These are phyloP conservation scores for Drosophila tani DNA, from an alignment of 1,140 invertebrate genomes.

Conservation along the genomic window DNA sequence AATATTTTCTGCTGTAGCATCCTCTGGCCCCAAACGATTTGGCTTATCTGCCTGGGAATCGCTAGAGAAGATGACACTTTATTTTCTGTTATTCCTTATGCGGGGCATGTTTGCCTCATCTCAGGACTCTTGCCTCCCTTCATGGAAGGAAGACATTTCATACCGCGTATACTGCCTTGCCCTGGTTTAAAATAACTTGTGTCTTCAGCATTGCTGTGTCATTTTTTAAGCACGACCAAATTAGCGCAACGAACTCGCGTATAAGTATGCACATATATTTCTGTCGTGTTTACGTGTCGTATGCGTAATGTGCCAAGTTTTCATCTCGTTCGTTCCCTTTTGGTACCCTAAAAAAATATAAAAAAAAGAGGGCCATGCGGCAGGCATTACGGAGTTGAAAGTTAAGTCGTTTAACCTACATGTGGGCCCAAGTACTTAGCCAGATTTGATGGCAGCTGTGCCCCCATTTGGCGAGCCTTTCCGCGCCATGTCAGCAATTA, in stretches of 20 bases:
- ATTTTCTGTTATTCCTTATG: slow-evolving; percentile 50
- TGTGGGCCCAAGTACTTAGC: slow-evolving; percentile 47
- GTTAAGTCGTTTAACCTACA: slow-evolving; percentile 71
- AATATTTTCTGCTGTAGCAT: slow-evolving; percentile 9
- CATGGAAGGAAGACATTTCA: slow-evolving; percentile 11
- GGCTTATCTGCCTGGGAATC: slow-evolving; percentile 29
- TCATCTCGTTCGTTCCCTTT: slow-evolving; percentile 11
- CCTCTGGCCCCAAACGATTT: slow-evolving; percentile 23
- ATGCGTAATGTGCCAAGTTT: slow-evolving; percentile 60
- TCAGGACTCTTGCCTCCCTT: neutral
- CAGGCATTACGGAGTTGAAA: slow-evolving; percentile 49
- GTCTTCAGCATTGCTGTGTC: slow-evolving; percentile 21
- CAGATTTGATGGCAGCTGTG: slow-evolving; percentile 58
- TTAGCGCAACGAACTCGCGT: slow-evolving; percentile 66
- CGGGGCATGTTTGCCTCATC: slow-evolving; percentile 47
- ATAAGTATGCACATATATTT: slow-evolving; percentile 21
- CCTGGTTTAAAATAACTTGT: slow-evolving; percentile 49
- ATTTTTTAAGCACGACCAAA: slow-evolving; percentile 59
- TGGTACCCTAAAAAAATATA: slow-evolving; percentile 1
- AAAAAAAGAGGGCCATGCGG: neutral
- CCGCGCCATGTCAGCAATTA: slow-evolving; percentile 42
- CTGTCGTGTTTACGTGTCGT: slow-evolving; percentile 57
- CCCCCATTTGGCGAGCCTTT: slow-evolving; percentile 3
- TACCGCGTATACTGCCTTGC: slow-evolving; percentile 22
- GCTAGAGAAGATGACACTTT: slow-evolving; percentile 45